Conservation (phyloP, 2,113 vertebrate genomes). For the Meleagris gallopavo region DNA sequence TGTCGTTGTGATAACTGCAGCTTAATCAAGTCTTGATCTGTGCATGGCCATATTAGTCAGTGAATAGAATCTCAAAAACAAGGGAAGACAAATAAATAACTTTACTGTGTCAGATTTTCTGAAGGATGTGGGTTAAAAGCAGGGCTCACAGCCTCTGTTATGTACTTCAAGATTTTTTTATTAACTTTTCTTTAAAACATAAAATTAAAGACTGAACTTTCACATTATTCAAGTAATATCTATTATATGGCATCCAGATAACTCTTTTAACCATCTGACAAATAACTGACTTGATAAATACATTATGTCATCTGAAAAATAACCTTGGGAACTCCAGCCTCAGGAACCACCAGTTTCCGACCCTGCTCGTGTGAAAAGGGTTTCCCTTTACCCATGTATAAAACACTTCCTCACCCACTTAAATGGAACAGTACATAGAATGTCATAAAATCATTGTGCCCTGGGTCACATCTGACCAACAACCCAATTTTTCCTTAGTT, state of each 20-base stretch:
- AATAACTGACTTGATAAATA: neutral
- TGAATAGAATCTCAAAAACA: neutral
- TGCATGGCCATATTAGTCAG: neutral
- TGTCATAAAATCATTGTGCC: neutral
- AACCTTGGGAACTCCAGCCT: neutral
- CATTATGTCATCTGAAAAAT: neutral
- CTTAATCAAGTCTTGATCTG: neutral
- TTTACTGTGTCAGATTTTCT: neutral
- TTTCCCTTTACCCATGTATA: neutral
- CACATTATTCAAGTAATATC: neutral
- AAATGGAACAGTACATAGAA: neutral
- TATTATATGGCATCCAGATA: neutral
- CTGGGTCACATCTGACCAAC: neutral
- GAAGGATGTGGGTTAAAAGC: neutral
- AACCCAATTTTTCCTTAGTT: neutral
- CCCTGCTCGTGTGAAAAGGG: fast-evolving
- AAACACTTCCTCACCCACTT: neutral
- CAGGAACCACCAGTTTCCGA: neutral
- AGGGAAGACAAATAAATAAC: neutral
- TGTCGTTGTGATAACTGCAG: neutral
- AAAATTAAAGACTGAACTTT: neutral
- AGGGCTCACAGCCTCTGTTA: neutral
- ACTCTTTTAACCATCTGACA: neutral
- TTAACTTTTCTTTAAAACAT: neutral
- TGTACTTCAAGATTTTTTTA: neutral